Evolutionary conservation across 1,140 invertebrate species (phyloP), one percentile per base, ranked within the genome.

Genomic region (Acromyrmex charruanus): DNA sequence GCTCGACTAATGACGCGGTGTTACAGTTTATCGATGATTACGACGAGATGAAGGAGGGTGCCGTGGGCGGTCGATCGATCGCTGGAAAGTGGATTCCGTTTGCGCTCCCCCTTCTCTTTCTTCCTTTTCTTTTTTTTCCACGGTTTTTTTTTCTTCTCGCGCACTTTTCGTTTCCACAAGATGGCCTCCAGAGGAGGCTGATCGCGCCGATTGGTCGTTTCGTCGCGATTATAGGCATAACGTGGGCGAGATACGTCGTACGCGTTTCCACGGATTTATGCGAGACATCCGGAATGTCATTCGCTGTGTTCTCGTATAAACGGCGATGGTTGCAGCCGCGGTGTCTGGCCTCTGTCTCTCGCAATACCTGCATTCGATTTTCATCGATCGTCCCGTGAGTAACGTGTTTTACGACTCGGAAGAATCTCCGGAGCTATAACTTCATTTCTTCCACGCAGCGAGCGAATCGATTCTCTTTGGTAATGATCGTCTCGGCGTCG

Each of bases 271-370:
- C 71, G 59, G 82, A 79, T 86, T 81, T 89, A 81, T 77, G 84
- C 87, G 79, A 79, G 72, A 81, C 71, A 85, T 77, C 39, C 44
- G 61, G 74, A 88, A 87, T 88, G 79, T 84, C 79, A 82, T 86
- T 86, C 82, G 87, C 63, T 49, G 69, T 59, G 77, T 85, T 82
- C 66, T 51, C 69, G 77, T 82, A 86, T 88, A 88, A 89, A 82
- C 87, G 84, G 69, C 72, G 63, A 31, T 81, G 80, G 49, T 61
- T 25, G 35, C 63, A 51, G 77, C 72, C 74, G 31, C 31, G 58
- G 58, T 7, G 58, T 58, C 39, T 44, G 44, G 10, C 66, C 31
- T 69, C 66, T 69, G 66, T 65, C 66, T 25, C 49, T 35, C 63
- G 85, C 77, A 81, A 71, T 81, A 81, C 65, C 53, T 51, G 63